These are phyloP conservation scores for Rousettus madagascariensis DNA, from an alignment of 2,797 vertebrate genomes.

Conservation along the genomic window DNA sequence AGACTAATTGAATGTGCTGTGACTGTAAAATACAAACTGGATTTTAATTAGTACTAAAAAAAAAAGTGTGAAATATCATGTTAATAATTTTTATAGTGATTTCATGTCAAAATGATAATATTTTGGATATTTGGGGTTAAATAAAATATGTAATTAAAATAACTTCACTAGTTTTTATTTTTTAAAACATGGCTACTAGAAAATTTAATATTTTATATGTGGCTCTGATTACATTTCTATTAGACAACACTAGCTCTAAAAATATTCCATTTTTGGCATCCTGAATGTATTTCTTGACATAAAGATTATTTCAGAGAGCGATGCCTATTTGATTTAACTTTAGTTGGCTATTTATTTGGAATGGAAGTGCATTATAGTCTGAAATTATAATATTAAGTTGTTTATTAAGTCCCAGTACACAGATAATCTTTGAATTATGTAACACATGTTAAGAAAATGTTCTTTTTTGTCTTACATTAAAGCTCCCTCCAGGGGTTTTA, in stretches of 20 bases:
- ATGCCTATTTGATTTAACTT: neutral
- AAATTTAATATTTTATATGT: constrained; percentile 6
- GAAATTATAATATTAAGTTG: neutral
- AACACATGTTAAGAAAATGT: neutral
- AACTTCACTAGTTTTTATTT: neutral
- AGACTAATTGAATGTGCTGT: neutral
- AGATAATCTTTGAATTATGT: neutral
- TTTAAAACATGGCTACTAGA: neutral
- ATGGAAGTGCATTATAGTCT: neutral
- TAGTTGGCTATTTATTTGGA: neutral
- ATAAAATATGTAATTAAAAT: neutral
- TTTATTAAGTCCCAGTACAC: neutral
- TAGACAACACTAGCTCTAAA: neutral
- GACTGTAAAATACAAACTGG: neutral
- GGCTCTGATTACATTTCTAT: neutral
- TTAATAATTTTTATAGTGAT: neutral
- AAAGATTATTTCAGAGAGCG: neutral
- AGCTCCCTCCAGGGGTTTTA: neutral
- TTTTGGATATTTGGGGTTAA: neutral
- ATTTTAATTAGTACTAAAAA: neutral
- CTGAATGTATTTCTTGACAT: neutral
- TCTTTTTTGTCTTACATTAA: neutral
- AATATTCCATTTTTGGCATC: neutral
- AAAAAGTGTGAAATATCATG: neutral
- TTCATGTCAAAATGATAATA: neutral